Percentiles rank a stretch among this genome's conserved stretches.
phyloP scores from a whole-genome alignment of 2,113 vertebrate species.

The Myiozetetes cayanensis region DNA sequence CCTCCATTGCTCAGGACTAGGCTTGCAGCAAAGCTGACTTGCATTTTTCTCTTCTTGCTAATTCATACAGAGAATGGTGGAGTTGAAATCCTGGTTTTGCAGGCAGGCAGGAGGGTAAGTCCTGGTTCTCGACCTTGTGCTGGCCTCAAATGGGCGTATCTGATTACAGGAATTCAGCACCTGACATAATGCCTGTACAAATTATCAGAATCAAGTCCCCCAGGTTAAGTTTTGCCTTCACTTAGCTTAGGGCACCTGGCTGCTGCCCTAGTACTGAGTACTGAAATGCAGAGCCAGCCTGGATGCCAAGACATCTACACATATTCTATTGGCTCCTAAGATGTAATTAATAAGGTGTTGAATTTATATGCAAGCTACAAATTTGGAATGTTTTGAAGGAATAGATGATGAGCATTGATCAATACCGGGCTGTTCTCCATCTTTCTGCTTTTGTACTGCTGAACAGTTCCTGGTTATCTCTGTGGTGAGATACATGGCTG shows the following conservation, averaged over 20 bases:
- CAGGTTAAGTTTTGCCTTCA: neutral
- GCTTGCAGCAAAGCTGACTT: constrained; percentile 23
- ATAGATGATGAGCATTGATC: neutral
- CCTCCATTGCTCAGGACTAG: neutral
- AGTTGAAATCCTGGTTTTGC: neutral
- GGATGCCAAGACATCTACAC: neutral
- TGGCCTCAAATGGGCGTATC: neutral
- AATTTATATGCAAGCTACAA: neutral
- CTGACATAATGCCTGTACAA: neutral
- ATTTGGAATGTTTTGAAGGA: neutral
- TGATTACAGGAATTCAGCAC: neutral
- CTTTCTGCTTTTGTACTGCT: neutral
- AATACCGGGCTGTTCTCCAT: neutral
- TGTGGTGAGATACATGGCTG: neutral
- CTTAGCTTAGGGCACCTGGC: neutral
- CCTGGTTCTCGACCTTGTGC: neutral
- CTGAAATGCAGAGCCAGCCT: neutral
- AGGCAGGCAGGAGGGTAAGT: neutral
- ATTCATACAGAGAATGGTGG: neutral
- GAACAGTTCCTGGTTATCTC: neutral
- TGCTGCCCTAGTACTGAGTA: neutral
- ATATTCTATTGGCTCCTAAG: neutral
- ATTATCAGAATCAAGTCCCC: neutral
- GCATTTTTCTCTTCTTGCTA: neutral
- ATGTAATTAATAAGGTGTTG: neutral